Evolutionary conservation across 1,140 invertebrate genomes (phyloP).

Genomic region (Stenopsyche tienmushanensis): DNA sequence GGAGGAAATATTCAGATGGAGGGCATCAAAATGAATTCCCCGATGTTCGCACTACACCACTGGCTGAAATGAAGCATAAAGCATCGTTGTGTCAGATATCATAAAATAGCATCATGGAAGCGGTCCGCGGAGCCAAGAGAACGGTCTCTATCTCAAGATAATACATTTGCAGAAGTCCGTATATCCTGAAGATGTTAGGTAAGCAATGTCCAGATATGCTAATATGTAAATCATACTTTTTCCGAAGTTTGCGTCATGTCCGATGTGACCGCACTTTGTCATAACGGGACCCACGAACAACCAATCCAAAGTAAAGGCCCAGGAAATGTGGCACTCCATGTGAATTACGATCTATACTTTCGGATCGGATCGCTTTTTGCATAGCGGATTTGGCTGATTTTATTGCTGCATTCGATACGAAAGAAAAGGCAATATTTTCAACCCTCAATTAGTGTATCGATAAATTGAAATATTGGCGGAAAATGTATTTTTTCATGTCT

Average conservation of each 20-base stretch:
- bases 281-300: slow-evolving; percentile 3
- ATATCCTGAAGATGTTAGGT: too few species aligned
- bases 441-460: too few species aligned
- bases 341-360: too few species aligned
- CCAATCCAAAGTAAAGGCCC: neutral
- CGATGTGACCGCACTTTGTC: slow-evolving; percentile 17
- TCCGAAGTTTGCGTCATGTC: slow-evolving; percentile 8
- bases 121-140: neutral
- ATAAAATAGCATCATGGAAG: slow-evolving; percentile 17
- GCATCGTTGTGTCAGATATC: slow-evolving; percentile 20
- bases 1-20: too few species aligned
- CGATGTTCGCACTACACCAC: neutral
- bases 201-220: slow-evolving; percentile 8
- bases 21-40: too few species aligned
- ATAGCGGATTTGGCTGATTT: too few species aligned
- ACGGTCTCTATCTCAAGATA: neutral
- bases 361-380: too few species aligned
- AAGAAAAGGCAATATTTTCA: too few species aligned
- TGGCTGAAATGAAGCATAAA: slow-evolving; percentile 16
- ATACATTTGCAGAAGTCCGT: slow-evolving; percentile 5
- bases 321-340: too few species aligned
- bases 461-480: too few species aligned
- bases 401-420: too few species aligned
- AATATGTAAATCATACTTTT: slow-evolving; percentile 6
- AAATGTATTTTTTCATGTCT: too few species aligned